Conservation (phyloP, 1,140 invertebrate genomes). For the Drosophila yakuba region DNA sequence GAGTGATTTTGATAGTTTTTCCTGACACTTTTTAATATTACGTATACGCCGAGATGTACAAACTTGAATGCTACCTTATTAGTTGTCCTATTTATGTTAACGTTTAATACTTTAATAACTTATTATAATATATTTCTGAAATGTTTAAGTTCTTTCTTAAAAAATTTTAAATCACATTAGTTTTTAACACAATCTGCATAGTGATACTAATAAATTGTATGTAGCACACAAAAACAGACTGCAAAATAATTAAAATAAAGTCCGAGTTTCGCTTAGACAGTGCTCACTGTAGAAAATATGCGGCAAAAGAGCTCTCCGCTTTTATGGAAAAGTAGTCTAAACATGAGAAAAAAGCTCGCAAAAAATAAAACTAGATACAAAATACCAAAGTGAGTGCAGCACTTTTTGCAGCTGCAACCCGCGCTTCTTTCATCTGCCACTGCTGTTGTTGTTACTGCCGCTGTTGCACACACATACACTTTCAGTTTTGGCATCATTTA, state of each 20-base stretch:
- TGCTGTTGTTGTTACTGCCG: conserved; percentile 18
- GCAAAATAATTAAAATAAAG: neutral
- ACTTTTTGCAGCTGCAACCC: conserved; percentile 31
- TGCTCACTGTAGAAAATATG: conserved; percentile 22
- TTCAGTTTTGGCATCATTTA: conserved; percentile 78
- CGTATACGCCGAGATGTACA: no score
- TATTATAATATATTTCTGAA: no score
- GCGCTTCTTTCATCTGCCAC: conserved; percentile 6
- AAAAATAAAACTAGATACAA: conserved; percentile 62
- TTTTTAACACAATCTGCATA: no score
- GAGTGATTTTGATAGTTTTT: no score
- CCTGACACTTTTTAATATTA: no score
- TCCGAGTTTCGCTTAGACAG: neutral
- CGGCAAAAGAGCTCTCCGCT: conserved; percentile 15
- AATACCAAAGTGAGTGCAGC: conserved; percentile 69
- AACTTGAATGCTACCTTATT: no score
- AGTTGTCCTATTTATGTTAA: no score
- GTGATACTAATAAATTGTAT: no score
- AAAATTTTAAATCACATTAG: no score
- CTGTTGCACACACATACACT: conserved; percentile 23
- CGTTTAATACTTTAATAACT: no score
- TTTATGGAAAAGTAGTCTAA: conserved; percentile 31
- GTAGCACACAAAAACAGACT: neutral
- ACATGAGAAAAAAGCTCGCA: conserved; percentile 28
- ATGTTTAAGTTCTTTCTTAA: no score